Base-by-base conservation (phyloP, 2,113 vertebrate species). In the Puntigrus tetrazona region DNA sequence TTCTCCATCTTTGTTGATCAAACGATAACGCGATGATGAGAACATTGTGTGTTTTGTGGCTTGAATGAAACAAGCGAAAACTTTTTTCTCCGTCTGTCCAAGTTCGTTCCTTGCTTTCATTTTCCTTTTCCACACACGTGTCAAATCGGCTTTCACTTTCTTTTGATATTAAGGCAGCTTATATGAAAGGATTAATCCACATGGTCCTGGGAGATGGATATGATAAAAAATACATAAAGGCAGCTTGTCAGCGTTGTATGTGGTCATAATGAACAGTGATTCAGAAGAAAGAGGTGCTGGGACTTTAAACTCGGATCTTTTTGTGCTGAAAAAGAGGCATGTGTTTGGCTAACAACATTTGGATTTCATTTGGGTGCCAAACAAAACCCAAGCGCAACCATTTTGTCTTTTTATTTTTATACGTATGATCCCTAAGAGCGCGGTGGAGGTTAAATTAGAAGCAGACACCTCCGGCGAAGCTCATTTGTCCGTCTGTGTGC, bases 121-220 rank as follows among this genome's bases (percentile, higher is more conserved):
- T 77, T 87, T 89, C 65, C 36, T 81, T 36, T 57, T 67, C 25
- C 73, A 78, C 41, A 27, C 41, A 34, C 65, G 72, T 25, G 72
- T 74, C 52, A 59, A 84, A 77, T 13, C 3, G n/a, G 74, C 27
- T 85, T 78, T 59, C 13, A 43, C 25, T 61, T 78, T 78, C 65
- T 86, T 86, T 88, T 86, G 82, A 86, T 76, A 84, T 70, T 57
- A 22, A 84, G 72, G 61, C 85, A 79, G 36, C 79, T 82, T 75
- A 81, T 76, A 50, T 85, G 77, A 72, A 85, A 72, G 73, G 36
- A 79, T 82, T 67, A 72, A 74, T 57, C 20, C 25, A 10, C 16
- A 22, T 29, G 22, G 72, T 76, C 83, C 69, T 36, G 45, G 78
- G 65, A 67, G 75, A 85, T 73, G 65, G 77, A 78, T 34, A 47